phyloP scores from a whole-genome alignment of 2,113 vertebrate genomes.

The Zapornia atra region DNA sequence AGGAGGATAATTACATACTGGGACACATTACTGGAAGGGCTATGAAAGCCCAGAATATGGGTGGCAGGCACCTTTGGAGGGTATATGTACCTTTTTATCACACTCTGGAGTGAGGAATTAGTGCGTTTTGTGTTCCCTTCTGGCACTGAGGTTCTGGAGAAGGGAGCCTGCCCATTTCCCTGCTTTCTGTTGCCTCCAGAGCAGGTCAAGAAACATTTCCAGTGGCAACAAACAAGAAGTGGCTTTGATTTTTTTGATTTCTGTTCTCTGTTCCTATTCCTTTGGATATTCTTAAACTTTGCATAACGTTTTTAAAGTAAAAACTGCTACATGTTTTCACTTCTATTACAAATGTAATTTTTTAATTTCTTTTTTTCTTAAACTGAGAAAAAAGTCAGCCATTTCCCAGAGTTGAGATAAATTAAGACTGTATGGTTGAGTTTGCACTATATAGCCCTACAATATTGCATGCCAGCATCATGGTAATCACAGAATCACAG shows the following conservation, averaged over 20 bases:
- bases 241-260: not conserved
- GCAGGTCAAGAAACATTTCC: not conserved
- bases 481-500: not conserved
- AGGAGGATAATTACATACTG: not conserved
- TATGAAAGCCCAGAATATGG: not conserved
- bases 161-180: not conserved
- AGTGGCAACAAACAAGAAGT: not conserved
- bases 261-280: not conserved
- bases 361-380: not conserved
- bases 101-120: not conserved
- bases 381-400: not conserved
- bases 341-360: not conserved
- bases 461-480: not conserved
- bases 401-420: not conserved
- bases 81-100: not conserved
- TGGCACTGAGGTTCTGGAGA: not conserved
- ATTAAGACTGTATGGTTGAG: not conserved
- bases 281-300: not conserved
- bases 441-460: not conserved
- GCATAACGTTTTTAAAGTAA: not conserved
- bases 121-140: not conserved
- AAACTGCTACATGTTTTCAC: not conserved
- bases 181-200: not conserved
- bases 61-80: not conserved
- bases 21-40: not conserved